Evolutionary conservation across 1,140 invertebrate genomes (phyloP).

Genomic region (Elymnias hypermnestra): DNA sequence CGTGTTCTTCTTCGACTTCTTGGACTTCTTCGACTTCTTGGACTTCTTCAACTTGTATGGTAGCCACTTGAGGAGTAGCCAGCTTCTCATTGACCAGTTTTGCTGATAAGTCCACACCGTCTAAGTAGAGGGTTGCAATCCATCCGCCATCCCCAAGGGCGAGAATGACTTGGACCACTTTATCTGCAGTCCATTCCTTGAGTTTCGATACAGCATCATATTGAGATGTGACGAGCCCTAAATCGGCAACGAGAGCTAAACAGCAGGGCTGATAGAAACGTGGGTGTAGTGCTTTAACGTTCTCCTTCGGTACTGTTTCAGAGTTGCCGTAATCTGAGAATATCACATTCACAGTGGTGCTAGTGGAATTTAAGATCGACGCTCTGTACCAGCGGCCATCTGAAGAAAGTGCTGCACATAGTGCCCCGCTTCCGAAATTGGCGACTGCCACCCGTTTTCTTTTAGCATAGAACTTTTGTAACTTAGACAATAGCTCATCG

Average conservation of each 20-base stretch:
- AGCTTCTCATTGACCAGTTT: conserved; percentile 62
- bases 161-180: conserved; percentile 59
- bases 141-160: conserved; percentile 53
- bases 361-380: conserved; percentile 71
- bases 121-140: conserved; percentile 57
- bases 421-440: conserved; percentile 47
- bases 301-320: conserved; percentile 75
- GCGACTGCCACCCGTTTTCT: conserved; percentile 50
- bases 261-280: conserved; percentile 76
- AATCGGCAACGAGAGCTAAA: conserved; percentile 72
- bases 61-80: conserved; percentile 39
- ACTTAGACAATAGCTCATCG: conserved; percentile 65
- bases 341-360: conserved; percentile 76
- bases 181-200: conserved; percentile 54
- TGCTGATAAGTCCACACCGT: conserved; percentile 52
- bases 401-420: conserved; percentile 79
- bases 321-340: conserved; percentile 89
- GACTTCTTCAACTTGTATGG: conserved; percentile 33
- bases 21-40: too few relatives aligned
- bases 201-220: conserved; percentile 47
- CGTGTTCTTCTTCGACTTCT: too few relatives aligned
- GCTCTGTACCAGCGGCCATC: conserved; percentile 84
- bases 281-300: conserved; percentile 74
- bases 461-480: conserved; percentile 79
- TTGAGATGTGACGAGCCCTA: conserved; percentile 46